Evolutionary conservation across 2,888 invertebrate species (phyloP).

Genomic region (Cyclophora punctaria): DNA sequence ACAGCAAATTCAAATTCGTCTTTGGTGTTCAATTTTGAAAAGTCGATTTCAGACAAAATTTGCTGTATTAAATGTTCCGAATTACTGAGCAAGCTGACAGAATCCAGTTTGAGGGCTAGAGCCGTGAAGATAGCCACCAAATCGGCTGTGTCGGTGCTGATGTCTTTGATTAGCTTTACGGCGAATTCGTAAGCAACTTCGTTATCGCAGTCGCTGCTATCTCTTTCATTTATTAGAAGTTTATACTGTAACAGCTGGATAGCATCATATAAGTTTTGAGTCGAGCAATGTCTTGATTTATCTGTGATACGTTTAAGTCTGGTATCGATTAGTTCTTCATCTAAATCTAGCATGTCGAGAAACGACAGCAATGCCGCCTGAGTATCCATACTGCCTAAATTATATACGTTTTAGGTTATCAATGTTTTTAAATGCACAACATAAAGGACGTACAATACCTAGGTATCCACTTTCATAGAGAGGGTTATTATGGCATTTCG

Average conservation of each 20-base stretch:
- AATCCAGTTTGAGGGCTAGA: conserved; percentile 41
- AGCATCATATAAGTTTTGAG: conserved; percentile 42
- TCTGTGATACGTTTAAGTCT: conserved; percentile 48
- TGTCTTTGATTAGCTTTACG: conserved; percentile 36
- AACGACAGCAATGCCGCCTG: conserved; percentile 42
- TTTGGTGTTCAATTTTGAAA: conserved; percentile 13
- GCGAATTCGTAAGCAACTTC: conserved; percentile 46
- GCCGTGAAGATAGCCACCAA: conserved; percentile 45
- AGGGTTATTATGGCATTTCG: no score
- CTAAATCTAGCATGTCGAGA: conserved; percentile 57
- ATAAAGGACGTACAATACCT: no score
- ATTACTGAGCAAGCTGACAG: conserved; percentile 37
- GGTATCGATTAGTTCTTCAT: conserved; percentile 54
- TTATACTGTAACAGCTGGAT: conserved; percentile 58
- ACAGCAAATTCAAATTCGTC: conserved; percentile 9
- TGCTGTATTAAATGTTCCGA: conserved; percentile 66
- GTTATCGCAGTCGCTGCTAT: conserved; percentile 55
- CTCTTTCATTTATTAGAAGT: conserved; percentile 50
- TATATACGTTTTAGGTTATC: no score
- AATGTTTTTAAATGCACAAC: no score
- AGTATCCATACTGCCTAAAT: conserved; percentile 16
- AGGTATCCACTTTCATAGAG: no score
- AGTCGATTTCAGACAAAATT: conserved; percentile 37
- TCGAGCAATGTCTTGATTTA: conserved; percentile 29
- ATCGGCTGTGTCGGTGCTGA: conserved; percentile 36